Percentiles rank a stretch among this genome's conserved stretches.
These are phyloP conservation scores for Danaus melanippus DNA, from an alignment of 1,140 invertebrate genomes.

Conservation along the genomic window DNA sequence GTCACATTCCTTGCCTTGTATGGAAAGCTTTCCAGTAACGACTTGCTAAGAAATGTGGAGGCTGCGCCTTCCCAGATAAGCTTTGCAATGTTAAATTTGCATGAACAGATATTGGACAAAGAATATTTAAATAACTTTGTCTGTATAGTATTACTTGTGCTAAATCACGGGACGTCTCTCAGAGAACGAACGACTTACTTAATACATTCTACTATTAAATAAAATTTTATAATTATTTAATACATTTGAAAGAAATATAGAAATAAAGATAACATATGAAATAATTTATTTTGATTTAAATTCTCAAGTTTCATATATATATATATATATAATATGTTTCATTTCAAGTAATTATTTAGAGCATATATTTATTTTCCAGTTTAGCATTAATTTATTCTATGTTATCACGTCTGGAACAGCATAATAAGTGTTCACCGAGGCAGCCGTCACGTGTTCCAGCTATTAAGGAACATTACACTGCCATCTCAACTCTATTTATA, in stretches of 20 bases:
- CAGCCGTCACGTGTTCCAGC: slow-evolving; percentile 32
- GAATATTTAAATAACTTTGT: slow-evolving; percentile 24
- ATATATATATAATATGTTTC: no score
- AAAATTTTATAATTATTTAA: no score
- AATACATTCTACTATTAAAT: neutral
- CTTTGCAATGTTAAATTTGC: slow-evolving; percentile 40
- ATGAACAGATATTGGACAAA: slow-evolving; percentile 30
- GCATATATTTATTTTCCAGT: no score
- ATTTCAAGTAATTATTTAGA: no score
- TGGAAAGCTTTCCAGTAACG: slow-evolving; percentile 26
- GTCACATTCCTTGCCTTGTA: slow-evolving; percentile 36
- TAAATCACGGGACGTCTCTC: slow-evolving; percentile 18
- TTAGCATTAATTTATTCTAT: slow-evolving; percentile 21
- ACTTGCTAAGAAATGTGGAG: slow-evolving; percentile 28
- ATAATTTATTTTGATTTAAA: no score
- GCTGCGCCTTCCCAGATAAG: slow-evolving; percentile 37
- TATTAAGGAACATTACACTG: slow-evolving; percentile 31
- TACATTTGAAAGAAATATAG: no score
- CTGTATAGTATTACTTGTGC: slow-evolving; percentile 12
- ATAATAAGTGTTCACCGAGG: slow-evolving; percentile 38
- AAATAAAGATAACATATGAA: no score
- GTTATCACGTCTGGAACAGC: slow-evolving; percentile 25
- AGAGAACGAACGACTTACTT: slow-evolving; percentile 7
- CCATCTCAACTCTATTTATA: slow-evolving; percentile 14
- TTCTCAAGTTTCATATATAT: no score